phyloP scores from a whole-genome alignment of 2,888 invertebrate genomes.

The Hanleya hanleyi region DNA sequence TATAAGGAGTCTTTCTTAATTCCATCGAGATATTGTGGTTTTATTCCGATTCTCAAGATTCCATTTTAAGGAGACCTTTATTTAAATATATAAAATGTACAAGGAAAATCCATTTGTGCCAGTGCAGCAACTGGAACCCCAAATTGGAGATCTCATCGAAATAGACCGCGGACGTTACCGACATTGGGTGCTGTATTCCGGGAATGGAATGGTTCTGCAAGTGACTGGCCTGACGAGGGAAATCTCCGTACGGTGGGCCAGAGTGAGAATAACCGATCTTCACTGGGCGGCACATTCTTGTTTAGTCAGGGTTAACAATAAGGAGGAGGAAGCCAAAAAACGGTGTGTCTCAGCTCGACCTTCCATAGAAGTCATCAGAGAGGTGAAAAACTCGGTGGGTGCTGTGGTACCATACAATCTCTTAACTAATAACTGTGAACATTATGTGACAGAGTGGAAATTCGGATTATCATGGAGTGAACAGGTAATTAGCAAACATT shows the following conservation, averaged over 20 bases:
- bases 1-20: too few species aligned
- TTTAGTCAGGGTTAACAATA: slow-evolving; percentile 64
- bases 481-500: too few species aligned
- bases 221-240: slow-evolving; percentile 47
- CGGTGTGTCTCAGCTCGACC: slow-evolving; percentile 46
- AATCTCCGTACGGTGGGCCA: slow-evolving; percentile 42
- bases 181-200: slow-evolving; percentile 62
- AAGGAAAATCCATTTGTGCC: too few species aligned
- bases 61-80: too few species aligned
- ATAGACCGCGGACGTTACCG: slow-evolving; percentile 60
- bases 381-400: slow-evolving; percentile 43
- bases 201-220: slow-evolving; percentile 56
- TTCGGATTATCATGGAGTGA: slow-evolving; percentile 65
- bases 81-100: too few species aligned
- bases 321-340: slow-evolving; percentile 57
- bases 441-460: slow-evolving; percentile 64
- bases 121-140: slow-evolving; percentile 13
- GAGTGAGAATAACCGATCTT: slow-evolving; percentile 42
- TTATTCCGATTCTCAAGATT: too few species aligned
- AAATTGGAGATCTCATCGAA: slow-evolving; percentile 59
- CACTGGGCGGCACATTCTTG: slow-evolving; percentile 46
- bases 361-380: slow-evolving; percentile 43
- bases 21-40: too few species aligned
- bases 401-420: slow-evolving; percentile 56
- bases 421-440: slow-evolving; percentile 60